Percentiles rank a stretch among this genome's conserved stretches.
Conservation (phyloP, 2,888 invertebrate species). For the Agrotis exclamationis region DNA sequence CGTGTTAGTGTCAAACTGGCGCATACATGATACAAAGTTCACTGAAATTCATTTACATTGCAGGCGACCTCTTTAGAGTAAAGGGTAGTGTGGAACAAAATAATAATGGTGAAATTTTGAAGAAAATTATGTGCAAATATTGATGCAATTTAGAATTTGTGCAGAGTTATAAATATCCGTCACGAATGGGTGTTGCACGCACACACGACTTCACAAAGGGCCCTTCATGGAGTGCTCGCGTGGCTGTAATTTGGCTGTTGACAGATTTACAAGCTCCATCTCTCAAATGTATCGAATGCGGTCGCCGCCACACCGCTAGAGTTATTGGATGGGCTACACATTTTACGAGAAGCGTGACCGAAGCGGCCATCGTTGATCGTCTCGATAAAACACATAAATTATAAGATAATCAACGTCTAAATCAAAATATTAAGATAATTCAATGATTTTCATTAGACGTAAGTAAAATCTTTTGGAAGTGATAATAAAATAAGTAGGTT, state of each 20-base stretch:
- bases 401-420: constrained; percentile 42
- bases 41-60: constrained; percentile 53
- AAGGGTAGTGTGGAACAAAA: constrained; percentile 5
- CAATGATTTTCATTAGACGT: constrained; percentile 41
- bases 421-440: constrained; percentile 45
- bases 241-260: constrained; percentile 82
- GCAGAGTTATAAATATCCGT: constrained; percentile 57
- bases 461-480: constrained; percentile 30
- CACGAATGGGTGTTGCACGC: constrained; percentile 69
- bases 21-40: constrained; percentile 52
- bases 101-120: constrained; percentile 8
- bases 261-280: constrained; percentile 84
- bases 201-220: constrained; percentile 71
- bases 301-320: constrained; percentile 60
- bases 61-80: constrained; percentile 21
- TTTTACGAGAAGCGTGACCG: constrained; percentile 69
- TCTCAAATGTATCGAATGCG: constrained; percentile 70
- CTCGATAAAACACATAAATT: constrained; percentile 50
- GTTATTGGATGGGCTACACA: constrained; percentile 66
- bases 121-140: constrained; percentile 19
- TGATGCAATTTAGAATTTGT: constrained; percentile 47
- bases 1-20: constrained; percentile 49
- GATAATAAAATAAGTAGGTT: not conserved
- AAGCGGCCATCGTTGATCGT: constrained; percentile 47
- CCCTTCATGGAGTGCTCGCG: constrained; percentile 71